Evolutionary conservation across 2,888 invertebrate species (phyloP), one percentile per base, ranked within the genome.

Genomic region (Pristionchus japonicus): DNA sequence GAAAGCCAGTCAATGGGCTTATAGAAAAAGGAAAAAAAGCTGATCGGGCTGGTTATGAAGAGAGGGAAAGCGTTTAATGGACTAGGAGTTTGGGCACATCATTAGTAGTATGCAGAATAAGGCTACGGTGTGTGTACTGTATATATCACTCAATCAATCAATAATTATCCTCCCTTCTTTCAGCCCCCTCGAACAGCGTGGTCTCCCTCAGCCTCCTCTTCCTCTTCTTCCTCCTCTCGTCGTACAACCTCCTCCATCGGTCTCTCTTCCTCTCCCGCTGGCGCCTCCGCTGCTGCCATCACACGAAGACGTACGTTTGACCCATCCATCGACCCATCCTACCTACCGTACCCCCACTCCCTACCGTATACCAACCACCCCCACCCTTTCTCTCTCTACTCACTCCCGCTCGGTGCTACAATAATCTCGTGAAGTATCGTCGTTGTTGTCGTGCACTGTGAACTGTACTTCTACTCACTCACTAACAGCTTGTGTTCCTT

Each of bases 271-370:
- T 64, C 70, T 47, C 64, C 89, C 27, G 47, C 87, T 1, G 89
- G 89, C 20, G 89, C 87, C 20, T 88, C 89, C 20, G 88, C 88
- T 23, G 47, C 86, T 17, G 67, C 86, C 20, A 89, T 90, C 31
- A 89, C 89, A 23, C 90, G 91, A 90, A 87, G 91, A 89, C 91
- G 91, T 91, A 57, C 27, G 31, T 49, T 82, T 31, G n/a, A 31
- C 31, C 64, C 64, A 7, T 17, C 64, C 9, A 1, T 23, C n/a
- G 13, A 34, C 34, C 34, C 67, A 67, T 17, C 67, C 31, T 67
- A 67, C 9, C 27, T 6, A 20, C 61, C 61, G n/a, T 27, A 13
- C 64, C 15, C n/a, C 27, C 43, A 43, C 27, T 80, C 47, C 70
- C 37, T 70, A 31, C 70, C 37, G 70, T 70, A 77, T n/a, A 34